Conservation (phyloP, 2,113 vertebrate genomes). For the Corynorhinus townsendii region DNA sequence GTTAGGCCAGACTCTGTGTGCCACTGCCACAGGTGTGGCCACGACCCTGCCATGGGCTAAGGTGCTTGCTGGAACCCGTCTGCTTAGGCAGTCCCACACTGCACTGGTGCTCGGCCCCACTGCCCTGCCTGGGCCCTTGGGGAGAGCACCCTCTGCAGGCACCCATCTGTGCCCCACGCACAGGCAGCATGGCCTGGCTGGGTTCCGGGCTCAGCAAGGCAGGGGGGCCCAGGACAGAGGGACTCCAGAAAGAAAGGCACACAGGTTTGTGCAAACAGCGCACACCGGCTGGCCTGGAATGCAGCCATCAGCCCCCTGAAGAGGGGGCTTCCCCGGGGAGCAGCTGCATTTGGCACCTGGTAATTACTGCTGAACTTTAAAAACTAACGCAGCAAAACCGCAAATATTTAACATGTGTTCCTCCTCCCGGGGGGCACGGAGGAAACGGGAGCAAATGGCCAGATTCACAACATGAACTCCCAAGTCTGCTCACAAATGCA, state of each 20-base stretch:
- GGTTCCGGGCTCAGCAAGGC: neutral
- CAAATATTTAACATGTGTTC: conserved; percentile 79
- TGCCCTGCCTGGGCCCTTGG: neutral
- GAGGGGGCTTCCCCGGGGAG: conserved; percentile 58
- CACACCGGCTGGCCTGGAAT: conserved; percentile 62
- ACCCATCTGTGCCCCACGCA: neutral
- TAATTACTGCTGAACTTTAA: conserved; percentile 80
- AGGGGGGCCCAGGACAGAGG: conserved; percentile 27
- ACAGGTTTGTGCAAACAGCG: conserved; percentile 44
- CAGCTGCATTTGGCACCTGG: conserved; percentile 74
- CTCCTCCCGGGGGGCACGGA: conserved; percentile 52
- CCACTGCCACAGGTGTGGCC: neutral
- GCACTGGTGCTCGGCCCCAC: accelerated
- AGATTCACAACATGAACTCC: conserved; percentile 53
- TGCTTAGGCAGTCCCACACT: accelerated
- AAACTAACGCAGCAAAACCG: conserved; percentile 74
- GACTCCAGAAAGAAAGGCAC: conserved; percentile 45
- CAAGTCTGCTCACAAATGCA: neutral
- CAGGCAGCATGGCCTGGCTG: neutral
- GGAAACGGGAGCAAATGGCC: conserved; percentile 53
- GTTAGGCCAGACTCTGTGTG: neutral
- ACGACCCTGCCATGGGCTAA: accelerated
- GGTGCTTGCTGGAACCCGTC: neutral
- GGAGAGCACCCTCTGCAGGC: no score
- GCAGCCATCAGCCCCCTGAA: conserved; percentile 59